phyloP scores from a whole-genome alignment of 2,797 vertebrate genomes.

The Poeciliopsis gracilis region DNA sequence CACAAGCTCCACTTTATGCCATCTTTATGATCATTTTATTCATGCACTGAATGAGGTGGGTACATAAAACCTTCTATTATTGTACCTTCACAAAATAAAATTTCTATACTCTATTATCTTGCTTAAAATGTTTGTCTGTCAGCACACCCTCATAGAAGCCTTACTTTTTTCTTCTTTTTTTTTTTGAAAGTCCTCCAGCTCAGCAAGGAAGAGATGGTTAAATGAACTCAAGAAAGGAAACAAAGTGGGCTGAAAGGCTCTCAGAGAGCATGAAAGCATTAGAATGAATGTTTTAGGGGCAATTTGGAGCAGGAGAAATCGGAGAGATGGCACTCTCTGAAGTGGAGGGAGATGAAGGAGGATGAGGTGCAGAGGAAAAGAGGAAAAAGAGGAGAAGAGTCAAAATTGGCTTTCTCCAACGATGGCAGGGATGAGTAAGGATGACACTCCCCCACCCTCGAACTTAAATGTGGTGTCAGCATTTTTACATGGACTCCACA shows the following conservation, averaged over 20 bases:
- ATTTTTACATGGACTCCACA: constrained; percentile 22
- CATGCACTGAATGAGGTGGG: background rate
- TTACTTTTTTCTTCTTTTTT: constrained; percentile 7
- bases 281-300: constrained; percentile 37
- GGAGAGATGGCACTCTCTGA: constrained; percentile 38
- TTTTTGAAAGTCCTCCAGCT: background rate
- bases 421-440: constrained; percentile 64
- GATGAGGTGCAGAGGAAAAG: constrained; percentile 35
- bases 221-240: constrained; percentile 32
- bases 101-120: background rate
- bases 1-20: background rate
- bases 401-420: constrained; percentile 58
- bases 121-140: constrained; percentile 10
- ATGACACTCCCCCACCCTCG: constrained; percentile 29
- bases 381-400: constrained; percentile 40
- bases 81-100: constrained; percentile 2
- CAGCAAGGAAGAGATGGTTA: constrained; percentile 34
- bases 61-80: constrained; percentile 2
- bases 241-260: constrained; percentile 8
- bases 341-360: constrained; percentile 37
- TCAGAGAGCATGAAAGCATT: constrained; percentile 50
- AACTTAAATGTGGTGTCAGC: constrained; percentile 34
- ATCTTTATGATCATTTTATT: background rate
- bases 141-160: constrained; percentile 12
- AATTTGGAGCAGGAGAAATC: constrained; percentile 37